A percentile compares a stretch with the other conserved stretches of the same genome.
phyloP scores from a whole-genome alignment of 2,113 vertebrate genomes.

The Seriola rivoliana region DNA sequence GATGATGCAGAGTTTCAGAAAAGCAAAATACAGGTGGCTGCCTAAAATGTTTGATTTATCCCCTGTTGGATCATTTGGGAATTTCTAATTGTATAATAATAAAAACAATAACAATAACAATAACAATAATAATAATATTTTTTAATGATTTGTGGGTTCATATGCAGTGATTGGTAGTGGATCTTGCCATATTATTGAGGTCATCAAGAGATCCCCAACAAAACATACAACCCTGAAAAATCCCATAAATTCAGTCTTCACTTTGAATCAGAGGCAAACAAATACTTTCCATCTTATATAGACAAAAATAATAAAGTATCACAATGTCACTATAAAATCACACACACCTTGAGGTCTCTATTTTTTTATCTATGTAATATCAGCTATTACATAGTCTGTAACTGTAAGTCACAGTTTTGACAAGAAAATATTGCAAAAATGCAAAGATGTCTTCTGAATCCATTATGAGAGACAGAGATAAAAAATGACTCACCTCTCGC shows the following conservation, averaged over 20 bases:
- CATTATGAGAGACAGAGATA: conserved; percentile 18
- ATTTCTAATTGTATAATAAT: too few relatives aligned
- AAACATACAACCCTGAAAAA: neutral
- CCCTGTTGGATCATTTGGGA: neutral
- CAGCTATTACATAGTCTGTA: neutral
- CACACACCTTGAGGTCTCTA: neutral
- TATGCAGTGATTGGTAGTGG: neutral
- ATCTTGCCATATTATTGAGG: neutral
- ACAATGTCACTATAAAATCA: neutral
- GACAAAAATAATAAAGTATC: neutral
- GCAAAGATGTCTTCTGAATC: neutral
- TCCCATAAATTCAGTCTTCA: neutral
- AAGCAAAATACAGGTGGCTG: neutral
- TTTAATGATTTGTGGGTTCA: neutral
- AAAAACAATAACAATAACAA: too few relatives aligned
- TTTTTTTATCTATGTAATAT: neutral
- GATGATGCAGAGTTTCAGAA: neutral
- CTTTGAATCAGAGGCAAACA: neutral
- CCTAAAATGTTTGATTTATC: neutral
- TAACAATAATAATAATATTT: too few relatives aligned
- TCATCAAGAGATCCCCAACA: neutral
- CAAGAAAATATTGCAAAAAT: neutral
- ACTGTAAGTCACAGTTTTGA: neutral
- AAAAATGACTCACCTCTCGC: conserved; percentile 70
- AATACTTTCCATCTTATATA: neutral